Conservation (phyloP, 2,113 vertebrate species). For the Dinomys branickii region DNA sequence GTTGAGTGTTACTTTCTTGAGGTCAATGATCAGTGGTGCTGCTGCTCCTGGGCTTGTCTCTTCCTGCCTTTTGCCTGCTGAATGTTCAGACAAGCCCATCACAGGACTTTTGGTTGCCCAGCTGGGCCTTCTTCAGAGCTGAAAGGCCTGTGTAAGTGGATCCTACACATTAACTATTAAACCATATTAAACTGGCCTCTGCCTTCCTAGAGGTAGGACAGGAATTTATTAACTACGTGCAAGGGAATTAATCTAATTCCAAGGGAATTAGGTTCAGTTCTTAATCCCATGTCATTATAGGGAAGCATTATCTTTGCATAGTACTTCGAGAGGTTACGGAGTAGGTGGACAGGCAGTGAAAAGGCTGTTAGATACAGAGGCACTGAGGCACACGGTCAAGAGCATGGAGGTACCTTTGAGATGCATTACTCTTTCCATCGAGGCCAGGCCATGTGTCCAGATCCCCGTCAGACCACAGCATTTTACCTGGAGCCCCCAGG, state of each 20-base stretch:
- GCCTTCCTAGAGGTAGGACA: slow-evolving; percentile 68
- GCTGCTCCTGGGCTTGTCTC: not conserved
- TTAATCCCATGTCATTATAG: slow-evolving; percentile 55
- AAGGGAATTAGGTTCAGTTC: slow-evolving; percentile 67
- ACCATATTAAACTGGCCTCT: slow-evolving; percentile 75
- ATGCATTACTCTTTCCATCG: not conserved
- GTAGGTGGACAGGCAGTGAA: not conserved
- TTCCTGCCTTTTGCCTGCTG: slow-evolving; percentile 19
- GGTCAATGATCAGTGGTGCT: not conserved
- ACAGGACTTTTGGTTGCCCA: slow-evolving; percentile 63
- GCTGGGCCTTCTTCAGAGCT: slow-evolving; percentile 69
- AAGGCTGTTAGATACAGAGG: not conserved
- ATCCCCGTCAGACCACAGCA: not conserved
- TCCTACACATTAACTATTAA: slow-evolving; percentile 71
- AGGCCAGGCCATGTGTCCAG: not conserved
- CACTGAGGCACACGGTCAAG: not conserved
- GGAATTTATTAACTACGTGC: slow-evolving; percentile 62
- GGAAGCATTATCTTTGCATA: slow-evolving; percentile 37
- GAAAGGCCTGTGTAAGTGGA: slow-evolving; percentile 69
- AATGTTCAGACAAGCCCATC: slow-evolving; percentile 26
- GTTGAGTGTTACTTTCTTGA: not conserved
- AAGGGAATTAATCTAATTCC: not conserved
- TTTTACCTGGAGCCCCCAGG: not conserved
- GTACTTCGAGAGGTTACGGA: not conserved
- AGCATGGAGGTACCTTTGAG: not conserved